Conservation (phyloP, 2,113 vertebrate species). For the Dolichotis patagonum region DNA sequence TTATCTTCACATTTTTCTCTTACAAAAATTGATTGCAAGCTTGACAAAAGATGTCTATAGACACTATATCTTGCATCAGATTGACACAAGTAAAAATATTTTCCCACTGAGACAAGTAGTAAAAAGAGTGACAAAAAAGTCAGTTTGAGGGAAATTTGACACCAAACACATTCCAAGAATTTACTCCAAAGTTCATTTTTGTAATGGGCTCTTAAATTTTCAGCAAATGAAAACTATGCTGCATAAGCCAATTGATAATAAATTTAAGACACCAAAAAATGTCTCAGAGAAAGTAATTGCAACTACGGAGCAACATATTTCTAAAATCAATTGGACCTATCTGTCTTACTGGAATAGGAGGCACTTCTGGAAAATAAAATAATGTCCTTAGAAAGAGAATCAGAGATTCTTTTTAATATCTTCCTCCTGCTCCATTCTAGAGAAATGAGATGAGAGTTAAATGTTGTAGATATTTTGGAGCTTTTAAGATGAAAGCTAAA, state of each 20-base stretch:
- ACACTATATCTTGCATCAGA: neutral
- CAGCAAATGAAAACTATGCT: slow-evolving; percentile 72
- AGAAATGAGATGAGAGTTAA: slow-evolving; percentile 61
- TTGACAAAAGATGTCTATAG: neutral
- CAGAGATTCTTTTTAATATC: slow-evolving; percentile 64
- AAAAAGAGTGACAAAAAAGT: slow-evolving; percentile 63
- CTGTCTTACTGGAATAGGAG: slow-evolving; percentile 74
- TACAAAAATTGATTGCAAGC: slow-evolving; percentile 30
- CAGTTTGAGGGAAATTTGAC: slow-evolving; percentile 49
- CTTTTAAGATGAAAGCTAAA: slow-evolving; percentile 61
- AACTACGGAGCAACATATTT: slow-evolving; percentile 73
- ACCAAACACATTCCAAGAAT: slow-evolving; percentile 65
- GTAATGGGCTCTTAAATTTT: slow-evolving; percentile 78
- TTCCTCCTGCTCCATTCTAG: slow-evolving; percentile 62
- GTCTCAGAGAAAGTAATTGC: slow-evolving; percentile 79
- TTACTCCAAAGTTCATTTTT: slow-evolving; percentile 72
- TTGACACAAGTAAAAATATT: slow-evolving; percentile 37
- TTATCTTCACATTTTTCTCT: slow-evolving; percentile 21
- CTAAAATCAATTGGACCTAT: slow-evolving; percentile 78
- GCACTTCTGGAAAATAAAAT: slow-evolving; percentile 78
- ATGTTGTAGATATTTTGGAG: slow-evolving; percentile 46
- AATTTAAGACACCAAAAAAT: slow-evolving; percentile 75
- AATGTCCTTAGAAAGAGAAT: slow-evolving; percentile 69
- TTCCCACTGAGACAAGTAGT: slow-evolving; percentile 14
- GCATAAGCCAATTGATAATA: slow-evolving; percentile 72